These are phyloP conservation scores for Tenualosa ilisha DNA, from an alignment of 2,797 vertebrate genomes.

Conservation along the genomic window DNA sequence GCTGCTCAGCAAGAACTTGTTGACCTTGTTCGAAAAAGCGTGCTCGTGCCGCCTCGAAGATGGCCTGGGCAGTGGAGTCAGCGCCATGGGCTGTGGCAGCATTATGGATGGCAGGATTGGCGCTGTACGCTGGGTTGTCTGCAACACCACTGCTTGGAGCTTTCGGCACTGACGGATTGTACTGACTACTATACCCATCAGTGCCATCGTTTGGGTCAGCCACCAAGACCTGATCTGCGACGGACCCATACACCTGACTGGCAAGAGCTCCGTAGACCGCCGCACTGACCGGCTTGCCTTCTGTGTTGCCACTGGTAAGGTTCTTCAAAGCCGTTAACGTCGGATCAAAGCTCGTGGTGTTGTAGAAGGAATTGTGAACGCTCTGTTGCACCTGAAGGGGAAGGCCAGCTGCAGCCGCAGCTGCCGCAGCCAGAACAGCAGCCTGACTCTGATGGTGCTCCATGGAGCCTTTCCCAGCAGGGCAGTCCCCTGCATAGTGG, in stretches of 20 bases:
- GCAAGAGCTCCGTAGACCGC: conserved; percentile 77
- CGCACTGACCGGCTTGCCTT: conserved; percentile 65
- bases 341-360: conserved; percentile 76
- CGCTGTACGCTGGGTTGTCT: conserved; percentile 49
- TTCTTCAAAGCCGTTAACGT: conserved; percentile 78
- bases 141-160: conserved; percentile 28
- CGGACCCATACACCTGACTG: conserved; percentile 77
- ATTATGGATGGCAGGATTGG: conserved; percentile 43
- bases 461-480: conserved; percentile 62
- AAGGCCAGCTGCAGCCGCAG: conserved; percentile 76
- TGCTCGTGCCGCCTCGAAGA: conserved; percentile 80
- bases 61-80: conserved; percentile 69
- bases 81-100: conserved; percentile 53
- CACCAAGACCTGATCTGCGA: conserved; percentile 71
- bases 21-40: conserved; percentile 81
- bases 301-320: conserved; percentile 72
- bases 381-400: conserved; percentile 81
- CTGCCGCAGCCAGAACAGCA: conserved; percentile 76
- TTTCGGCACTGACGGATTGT: conserved; percentile 37
- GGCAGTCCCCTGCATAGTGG: conserved; percentile 63
- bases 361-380: conserved; percentile 81
- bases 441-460: conserved; percentile 82
- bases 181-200: conserved; percentile 35
- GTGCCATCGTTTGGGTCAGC: conserved; percentile 18
- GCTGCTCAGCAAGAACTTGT: conserved; percentile 80